Percentiles rank a stretch among this genome's conserved stretches.
Conservation (phyloP, 2,888 invertebrate species). For the Epinotia nisella region DNA sequence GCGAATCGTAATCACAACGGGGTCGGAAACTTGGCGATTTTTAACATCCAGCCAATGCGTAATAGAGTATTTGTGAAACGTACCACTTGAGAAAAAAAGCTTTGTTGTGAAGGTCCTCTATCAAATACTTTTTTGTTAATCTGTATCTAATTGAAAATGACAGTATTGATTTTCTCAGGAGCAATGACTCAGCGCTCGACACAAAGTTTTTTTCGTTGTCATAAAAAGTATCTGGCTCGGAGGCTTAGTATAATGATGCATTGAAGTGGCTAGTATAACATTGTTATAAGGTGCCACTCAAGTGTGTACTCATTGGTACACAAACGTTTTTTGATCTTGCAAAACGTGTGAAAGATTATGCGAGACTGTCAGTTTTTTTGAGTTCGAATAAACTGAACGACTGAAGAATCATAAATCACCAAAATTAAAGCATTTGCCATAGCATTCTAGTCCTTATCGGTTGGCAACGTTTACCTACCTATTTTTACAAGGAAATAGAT, state of each 20-base stretch:
- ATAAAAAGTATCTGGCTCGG: too few relatives aligned
- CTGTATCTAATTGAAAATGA: conserved; percentile 17
- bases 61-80: background rate
- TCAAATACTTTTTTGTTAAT: conserved; percentile 3
- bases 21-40: background rate
- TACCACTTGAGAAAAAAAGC: background rate
- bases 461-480: background rate
- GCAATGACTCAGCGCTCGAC: conserved; percentile 8
- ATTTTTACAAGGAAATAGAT: background rate
- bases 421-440: conserved; percentile 32
- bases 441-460: conserved; percentile 25
- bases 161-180: conserved; percentile 15
- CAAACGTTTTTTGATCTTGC: background rate
- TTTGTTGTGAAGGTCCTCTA: background rate
- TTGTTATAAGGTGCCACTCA: background rate
- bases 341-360: background rate
- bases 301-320: background rate
- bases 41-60: background rate
- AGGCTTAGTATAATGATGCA: too few relatives aligned
- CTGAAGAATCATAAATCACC: conserved; percentile 11
- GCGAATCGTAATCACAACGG: conserved; percentile 2
- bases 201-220: background rate
- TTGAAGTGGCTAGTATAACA: too few relatives aligned
- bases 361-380: background rate
- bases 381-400: background rate